A percentile compares a stretch with the other conserved stretches of the same genome.
These are phyloP conservation scores for Trimorus sp. DNA, from an alignment of 2,888 invertebrate species.

Conservation along the genomic window DNA sequence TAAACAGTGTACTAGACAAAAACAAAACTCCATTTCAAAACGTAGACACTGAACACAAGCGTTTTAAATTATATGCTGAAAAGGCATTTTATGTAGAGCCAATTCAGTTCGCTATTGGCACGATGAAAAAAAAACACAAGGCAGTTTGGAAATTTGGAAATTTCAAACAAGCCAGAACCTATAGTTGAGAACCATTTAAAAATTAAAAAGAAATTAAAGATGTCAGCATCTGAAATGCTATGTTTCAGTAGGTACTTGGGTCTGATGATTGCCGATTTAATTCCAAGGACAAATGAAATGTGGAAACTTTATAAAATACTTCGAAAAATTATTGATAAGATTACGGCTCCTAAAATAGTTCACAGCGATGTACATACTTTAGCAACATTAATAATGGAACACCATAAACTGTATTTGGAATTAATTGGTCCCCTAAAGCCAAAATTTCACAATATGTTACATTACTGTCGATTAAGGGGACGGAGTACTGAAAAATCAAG, in stretches of 20 bases:
- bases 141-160: slow-evolving; percentile 12
- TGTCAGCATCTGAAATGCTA: slow-evolving; percentile 37
- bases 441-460: slow-evolving; percentile 41
- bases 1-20: slow-evolving; percentile 14
- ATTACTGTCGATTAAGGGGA: slow-evolving; percentile 7
- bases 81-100: slow-evolving; percentile 25
- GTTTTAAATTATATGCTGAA: slow-evolving; percentile 17
- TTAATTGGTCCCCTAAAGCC: slow-evolving; percentile 21
- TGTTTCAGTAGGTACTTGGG: slow-evolving; percentile 43
- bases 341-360: slow-evolving; percentile 34
- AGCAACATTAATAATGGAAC: slow-evolving; percentile 8
- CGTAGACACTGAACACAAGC: slow-evolving; percentile 22
- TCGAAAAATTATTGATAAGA: slow-evolving; percentile 29
- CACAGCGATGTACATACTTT: slow-evolving; percentile 16
- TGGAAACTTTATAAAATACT: too few species aligned
- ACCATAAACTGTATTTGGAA: slow-evolving; percentile 23
- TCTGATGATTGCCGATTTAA: slow-evolving; percentile 42
- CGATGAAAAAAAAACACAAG: neutral
- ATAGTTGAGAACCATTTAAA: slow-evolving; percentile 23
- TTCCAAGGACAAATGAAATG: slow-evolving; percentile 18
- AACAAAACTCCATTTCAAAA: slow-evolving; percentile 29
- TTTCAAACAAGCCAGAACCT: slow-evolving; percentile 32
- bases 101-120: neutral
- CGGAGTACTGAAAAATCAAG: too few species aligned
- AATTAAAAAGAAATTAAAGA: slow-evolving; percentile 27